These are phyloP conservation scores for Plusia festucae DNA, from an alignment of 2,888 invertebrate species.

Conservation along the genomic window DNA sequence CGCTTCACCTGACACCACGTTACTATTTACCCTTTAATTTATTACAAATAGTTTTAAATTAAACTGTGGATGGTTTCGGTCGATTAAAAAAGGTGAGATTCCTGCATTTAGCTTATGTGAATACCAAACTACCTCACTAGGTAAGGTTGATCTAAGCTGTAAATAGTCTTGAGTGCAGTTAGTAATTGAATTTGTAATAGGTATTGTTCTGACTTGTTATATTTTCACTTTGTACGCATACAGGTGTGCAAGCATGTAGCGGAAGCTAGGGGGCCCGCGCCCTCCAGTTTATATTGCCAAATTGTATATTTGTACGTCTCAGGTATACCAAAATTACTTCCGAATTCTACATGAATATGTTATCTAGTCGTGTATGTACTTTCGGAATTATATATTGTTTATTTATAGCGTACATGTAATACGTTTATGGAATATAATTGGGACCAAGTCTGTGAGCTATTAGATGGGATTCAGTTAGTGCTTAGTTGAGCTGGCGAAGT, in stretches of 20 bases:
- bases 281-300: conserved; percentile 81
- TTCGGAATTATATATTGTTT: conserved; percentile 88
- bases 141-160: conserved; percentile 86
- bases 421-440: conserved; percentile 82
- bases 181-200: conserved; percentile 71
- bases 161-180: conserved; percentile 81
- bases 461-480: conserved; percentile 72
- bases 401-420: conserved; percentile 85
- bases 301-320: conserved; percentile 84
- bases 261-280: conserved; percentile 65
- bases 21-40: conserved; percentile 45
- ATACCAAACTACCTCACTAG: conserved; percentile 87
- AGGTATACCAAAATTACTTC: conserved; percentile 88
- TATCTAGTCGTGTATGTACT: conserved; percentile 89
- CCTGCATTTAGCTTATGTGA: conserved; percentile 84
- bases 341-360: conserved; percentile 89
- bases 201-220: conserved; percentile 70
- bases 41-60: conserved; percentile 34
- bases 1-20: conserved; percentile 40
- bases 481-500: conserved; percentile 66
- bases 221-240: conserved; percentile 66
- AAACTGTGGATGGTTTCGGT: conserved; percentile 43
- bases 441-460: conserved; percentile 87
- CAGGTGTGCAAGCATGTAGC: conserved; percentile 54
- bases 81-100: conserved; percentile 59